phyloP scores from a whole-genome alignment of 2,113 vertebrate genomes.

The Capreolus pygargus region DNA sequence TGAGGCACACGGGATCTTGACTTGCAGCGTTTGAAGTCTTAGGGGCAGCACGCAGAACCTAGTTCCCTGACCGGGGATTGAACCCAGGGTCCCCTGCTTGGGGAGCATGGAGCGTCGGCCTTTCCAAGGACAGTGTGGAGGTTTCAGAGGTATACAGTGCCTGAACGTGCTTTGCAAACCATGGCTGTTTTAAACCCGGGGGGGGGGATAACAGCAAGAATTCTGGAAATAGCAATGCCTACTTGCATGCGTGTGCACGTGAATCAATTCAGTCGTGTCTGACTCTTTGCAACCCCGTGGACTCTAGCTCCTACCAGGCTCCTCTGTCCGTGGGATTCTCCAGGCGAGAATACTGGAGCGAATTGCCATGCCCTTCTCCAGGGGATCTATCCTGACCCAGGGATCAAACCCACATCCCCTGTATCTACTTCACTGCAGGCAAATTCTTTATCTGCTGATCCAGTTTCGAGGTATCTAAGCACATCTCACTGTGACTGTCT shows the following conservation, averaged over 20 bases:
- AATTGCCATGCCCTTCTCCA: neutral
- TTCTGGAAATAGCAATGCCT: neutral
- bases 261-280: neutral
- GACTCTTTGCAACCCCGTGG: neutral
- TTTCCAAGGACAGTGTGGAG: neutral
- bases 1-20: neutral
- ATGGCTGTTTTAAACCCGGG: neutral
- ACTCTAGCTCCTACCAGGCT: neutral
- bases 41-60: rapidly evolving
- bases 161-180: neutral
- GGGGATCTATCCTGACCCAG: neutral
- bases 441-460: neutral
- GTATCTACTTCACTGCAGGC: neutral
- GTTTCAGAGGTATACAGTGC: too few relatives aligned
- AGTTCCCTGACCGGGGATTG: neutral
- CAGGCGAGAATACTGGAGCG: rapidly evolving
- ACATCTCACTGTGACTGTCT: rapidly evolving
- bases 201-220: neutral
- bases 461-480: neutral
- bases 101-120: neutral
- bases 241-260: rapidly evolving
- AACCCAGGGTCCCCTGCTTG: neutral
- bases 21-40: rapidly evolving
- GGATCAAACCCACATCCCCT: neutral
- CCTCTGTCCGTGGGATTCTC: neutral